Evolutionary conservation across 2,113 vertebrate genomes (phyloP).

Genomic region (Catharus minimus): DNA sequence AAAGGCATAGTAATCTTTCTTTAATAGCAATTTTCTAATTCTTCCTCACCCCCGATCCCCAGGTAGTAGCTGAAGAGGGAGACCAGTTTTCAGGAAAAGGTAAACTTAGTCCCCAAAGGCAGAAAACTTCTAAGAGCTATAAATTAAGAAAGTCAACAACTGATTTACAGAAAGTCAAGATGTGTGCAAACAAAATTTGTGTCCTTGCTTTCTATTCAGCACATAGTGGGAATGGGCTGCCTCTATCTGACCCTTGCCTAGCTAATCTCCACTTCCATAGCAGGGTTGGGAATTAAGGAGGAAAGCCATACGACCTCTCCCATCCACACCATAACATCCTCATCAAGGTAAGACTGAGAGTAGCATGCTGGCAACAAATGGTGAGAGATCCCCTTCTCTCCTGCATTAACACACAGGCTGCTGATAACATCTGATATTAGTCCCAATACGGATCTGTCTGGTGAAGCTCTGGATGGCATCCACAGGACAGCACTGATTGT

Average conservation of each 20-base stretch:
- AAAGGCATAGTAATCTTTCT: background rate
- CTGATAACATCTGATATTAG: background rate
- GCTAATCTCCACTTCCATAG: background rate
- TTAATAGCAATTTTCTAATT: background rate
- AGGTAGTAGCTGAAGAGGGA: background rate
- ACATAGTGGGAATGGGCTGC: fast-evolving
- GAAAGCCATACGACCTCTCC: background rate
- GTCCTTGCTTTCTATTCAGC: background rate
- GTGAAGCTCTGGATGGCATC: background rate
- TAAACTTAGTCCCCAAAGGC: background rate
- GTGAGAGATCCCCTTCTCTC: background rate
- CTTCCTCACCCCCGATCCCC: fast-evolving
- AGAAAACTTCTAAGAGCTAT: background rate
- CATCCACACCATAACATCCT: background rate
- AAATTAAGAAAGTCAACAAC: background rate
- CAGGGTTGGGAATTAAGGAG: background rate
- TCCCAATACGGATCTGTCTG: background rate
- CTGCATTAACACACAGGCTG: background rate
- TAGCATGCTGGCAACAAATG: background rate
- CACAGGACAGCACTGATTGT: background rate
- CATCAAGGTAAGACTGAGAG: background rate
- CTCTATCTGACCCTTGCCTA: background rate
- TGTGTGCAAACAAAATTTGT: background rate
- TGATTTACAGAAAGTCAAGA: background rate
- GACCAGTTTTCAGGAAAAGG: background rate